These are phyloP conservation scores for Aeoliscus strigatus DNA, from an alignment of 2,797 vertebrate species.

Conservation along the genomic window DNA sequence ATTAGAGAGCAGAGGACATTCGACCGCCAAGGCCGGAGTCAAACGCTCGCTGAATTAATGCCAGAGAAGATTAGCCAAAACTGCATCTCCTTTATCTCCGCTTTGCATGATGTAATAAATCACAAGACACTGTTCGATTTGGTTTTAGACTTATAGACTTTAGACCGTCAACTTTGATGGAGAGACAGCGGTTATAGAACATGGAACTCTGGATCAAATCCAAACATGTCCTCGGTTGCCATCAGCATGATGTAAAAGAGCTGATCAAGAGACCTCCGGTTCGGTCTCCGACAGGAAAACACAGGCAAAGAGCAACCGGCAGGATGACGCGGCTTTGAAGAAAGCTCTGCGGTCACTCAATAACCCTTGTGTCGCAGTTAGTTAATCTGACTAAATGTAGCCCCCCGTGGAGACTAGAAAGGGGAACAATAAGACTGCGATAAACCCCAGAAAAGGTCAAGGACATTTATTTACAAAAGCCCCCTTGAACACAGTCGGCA, in stretches of 20 bases:
- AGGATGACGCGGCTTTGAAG: slow-evolving; percentile 80
- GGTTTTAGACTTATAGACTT: not conserved
- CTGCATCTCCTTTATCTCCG: slow-evolving; percentile 4
- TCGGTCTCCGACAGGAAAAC: slow-evolving; percentile 84
- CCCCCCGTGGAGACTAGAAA: slow-evolving; percentile 77
- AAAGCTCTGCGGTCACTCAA: slow-evolving; percentile 62
- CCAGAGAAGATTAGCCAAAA: slow-evolving; percentile 24
- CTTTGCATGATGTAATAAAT: slow-evolving; percentile 8
- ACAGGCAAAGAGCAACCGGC: slow-evolving; percentile 69
- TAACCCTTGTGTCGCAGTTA: slow-evolving; percentile 85
- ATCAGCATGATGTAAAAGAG: slow-evolving; percentile 40
- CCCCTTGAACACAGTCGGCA: slow-evolving; percentile 58
- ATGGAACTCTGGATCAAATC: slow-evolving; percentile 11
- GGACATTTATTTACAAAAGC: slow-evolving; percentile 62
- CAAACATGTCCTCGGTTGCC: slow-evolving; percentile 33
- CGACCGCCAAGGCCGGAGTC: slow-evolving; percentile 44
- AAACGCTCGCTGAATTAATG: slow-evolving; percentile 44
- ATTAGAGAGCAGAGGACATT: slow-evolving; percentile 66
- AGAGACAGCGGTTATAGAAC: no score
- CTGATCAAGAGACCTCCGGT: slow-evolving; percentile 75
- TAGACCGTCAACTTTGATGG: no score
- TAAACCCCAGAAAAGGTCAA: slow-evolving; percentile 57
- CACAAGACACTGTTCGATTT: not conserved
- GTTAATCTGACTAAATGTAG: slow-evolving; percentile 84
- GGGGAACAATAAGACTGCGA: slow-evolving; percentile 52